phyloP scores from a whole-genome alignment of 1,140 invertebrate genomes.

The Manduca sexta region DNA sequence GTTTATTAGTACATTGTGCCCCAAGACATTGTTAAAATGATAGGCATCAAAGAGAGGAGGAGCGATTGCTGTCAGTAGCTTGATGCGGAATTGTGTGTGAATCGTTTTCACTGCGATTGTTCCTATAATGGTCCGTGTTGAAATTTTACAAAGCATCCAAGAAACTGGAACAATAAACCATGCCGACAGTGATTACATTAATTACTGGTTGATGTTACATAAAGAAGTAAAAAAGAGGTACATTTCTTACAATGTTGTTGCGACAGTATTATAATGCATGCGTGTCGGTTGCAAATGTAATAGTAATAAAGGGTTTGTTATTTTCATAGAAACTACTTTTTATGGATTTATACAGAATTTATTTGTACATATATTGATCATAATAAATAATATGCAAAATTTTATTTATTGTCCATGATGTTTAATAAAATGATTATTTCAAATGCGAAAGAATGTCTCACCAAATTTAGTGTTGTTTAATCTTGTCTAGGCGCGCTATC shows the following conservation, averaged over 20 bases:
- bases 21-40: too few species aligned
- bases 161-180: constrained; percentile 10
- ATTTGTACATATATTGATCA: too few species aligned
- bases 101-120: constrained; percentile 1
- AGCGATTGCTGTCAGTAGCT: background rate
- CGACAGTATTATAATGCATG: background rate
- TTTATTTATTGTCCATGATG: too few species aligned
- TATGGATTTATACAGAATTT: too few species aligned
- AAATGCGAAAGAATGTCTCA: too few species aligned
- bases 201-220: constrained; percentile 8
- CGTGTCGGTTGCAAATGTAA: background rate
- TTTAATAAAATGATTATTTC: too few species aligned
- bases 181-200: constrained; percentile 12
- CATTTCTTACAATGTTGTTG: constrained; percentile 3
- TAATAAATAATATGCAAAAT: too few species aligned
- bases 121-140: constrained; percentile 8
- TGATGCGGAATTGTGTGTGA: background rate
- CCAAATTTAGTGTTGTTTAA: too few species aligned
- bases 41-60: too few species aligned
- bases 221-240: background rate
- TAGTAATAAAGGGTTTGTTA: background rate
- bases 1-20: too few species aligned
- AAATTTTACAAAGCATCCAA: constrained; percentile 10
- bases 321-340: too few species aligned
- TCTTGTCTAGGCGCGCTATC: too few species aligned